Evolutionary conservation across 2,797 vertebrate species (phyloP).

Genomic region (Xyrichtys novacula): DNA sequence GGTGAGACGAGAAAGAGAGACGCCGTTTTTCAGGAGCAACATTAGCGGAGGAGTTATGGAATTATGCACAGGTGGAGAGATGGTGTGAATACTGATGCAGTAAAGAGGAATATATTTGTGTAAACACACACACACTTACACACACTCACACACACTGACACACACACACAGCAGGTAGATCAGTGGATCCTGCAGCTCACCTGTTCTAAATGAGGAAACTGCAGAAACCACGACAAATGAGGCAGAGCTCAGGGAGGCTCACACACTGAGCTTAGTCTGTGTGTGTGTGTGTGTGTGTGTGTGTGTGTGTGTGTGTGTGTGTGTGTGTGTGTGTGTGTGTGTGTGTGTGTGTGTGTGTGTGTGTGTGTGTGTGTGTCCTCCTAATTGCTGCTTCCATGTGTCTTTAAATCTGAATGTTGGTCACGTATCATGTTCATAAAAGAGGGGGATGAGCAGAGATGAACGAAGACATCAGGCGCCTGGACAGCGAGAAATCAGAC

Average conservation of each 20-base stretch:
- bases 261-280: constrained; percentile 46
- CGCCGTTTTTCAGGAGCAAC: constrained; percentile 71
- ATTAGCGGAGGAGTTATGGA: constrained; percentile 75
- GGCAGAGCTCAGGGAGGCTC: constrained; percentile 55
- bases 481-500: neutral
- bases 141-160: constrained; percentile 27
- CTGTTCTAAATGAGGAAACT: constrained; percentile 73
- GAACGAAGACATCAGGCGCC: constrained; percentile 32
- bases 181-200: constrained; percentile 53
- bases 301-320: constrained; percentile 27
- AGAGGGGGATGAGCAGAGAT: constrained; percentile 20
- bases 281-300: constrained; percentile 26
- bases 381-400: constrained; percentile 34
- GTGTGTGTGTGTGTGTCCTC: constrained; percentile 15
- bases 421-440: constrained; percentile 32
- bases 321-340: constrained; percentile 21
- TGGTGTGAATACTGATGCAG: constrained; percentile 73
- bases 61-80: constrained; percentile 74
- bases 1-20: constrained; percentile 62
- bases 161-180: constrained; percentile 42
- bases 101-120: constrained; percentile 65
- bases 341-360: constrained; percentile 15
- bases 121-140: constrained; percentile 49
- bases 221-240: constrained; percentile 61
- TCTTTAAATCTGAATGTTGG: constrained; percentile 39